Evolutionary conservation across 2,888 invertebrate species (phyloP).

Genomic region (Synanthedon vespiformis): DNA sequence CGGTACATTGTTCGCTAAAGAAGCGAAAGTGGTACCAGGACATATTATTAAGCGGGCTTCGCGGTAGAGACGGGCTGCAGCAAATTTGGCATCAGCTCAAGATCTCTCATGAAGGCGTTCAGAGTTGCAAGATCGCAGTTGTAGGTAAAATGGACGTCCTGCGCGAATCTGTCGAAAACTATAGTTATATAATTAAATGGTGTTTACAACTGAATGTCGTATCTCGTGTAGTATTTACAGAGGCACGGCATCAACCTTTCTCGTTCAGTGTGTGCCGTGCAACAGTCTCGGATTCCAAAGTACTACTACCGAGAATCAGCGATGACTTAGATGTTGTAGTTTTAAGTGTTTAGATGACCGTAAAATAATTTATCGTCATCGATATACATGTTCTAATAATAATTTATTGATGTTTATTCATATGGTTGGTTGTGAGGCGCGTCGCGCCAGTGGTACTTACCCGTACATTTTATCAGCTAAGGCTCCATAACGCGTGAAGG

Average conservation of each 20-base stretch:
- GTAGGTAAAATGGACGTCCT: too few species aligned
- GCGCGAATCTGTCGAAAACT: too few species aligned
- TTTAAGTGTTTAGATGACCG: slow-evolving; percentile 4
- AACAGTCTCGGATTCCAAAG: slow-evolving; percentile 42
- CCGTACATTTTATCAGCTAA: neutral
- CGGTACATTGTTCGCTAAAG: too few species aligned
- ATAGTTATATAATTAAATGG: too few species aligned
- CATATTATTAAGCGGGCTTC: too few species aligned
- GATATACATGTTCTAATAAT: slow-evolving; percentile 9
- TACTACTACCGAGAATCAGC: slow-evolving; percentile 5
- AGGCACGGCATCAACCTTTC: slow-evolving; percentile 10
- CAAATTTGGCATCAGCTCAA: too few species aligned
- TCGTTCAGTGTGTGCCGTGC: slow-evolving; percentile 19
- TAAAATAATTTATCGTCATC: slow-evolving; percentile 9
- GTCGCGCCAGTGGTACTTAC: slow-evolving; percentile 2
- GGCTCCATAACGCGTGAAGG: neutral
- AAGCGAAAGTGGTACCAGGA: too few species aligned
- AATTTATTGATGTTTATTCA: slow-evolving; percentile 16
- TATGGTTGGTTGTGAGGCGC: slow-evolving; percentile 22
- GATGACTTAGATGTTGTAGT: slow-evolving; percentile 15
- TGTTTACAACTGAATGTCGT: too few species aligned
- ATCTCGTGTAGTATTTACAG: neutral
- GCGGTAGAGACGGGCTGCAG: too few species aligned
- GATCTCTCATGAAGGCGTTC: too few species aligned
- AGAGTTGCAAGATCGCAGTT: too few species aligned